A percentile compares a stretch with the other conserved stretches of the same genome.
Conservation (phyloP, 2,888 invertebrate species). For the Hyles lineata region DNA sequence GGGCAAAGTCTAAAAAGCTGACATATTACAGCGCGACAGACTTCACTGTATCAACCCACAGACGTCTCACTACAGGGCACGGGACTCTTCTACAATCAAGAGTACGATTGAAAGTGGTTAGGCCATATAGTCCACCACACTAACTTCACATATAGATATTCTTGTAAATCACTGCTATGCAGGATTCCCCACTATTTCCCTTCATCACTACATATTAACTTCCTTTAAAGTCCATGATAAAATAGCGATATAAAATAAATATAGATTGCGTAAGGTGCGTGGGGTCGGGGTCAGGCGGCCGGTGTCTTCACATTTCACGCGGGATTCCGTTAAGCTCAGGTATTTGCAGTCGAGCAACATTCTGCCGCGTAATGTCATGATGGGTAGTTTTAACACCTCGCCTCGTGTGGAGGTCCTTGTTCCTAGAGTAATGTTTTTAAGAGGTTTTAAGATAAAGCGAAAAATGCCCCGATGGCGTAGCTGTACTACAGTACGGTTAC, state of each 20-base stretch:
- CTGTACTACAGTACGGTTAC: too few relatives aligned
- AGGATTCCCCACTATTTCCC: too few relatives aligned
- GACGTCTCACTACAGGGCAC: too few relatives aligned
- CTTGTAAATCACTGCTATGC: too few relatives aligned
- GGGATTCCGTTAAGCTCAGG: constrained; percentile 1
- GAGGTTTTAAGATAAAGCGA: background rate
- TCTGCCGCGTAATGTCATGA: constrained; percentile 7
- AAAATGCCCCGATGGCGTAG: too few relatives aligned
- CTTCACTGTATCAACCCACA: too few relatives aligned
- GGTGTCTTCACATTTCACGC: constrained; percentile 15
- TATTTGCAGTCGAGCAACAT: constrained; percentile 16
- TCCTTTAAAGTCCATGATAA: constrained; percentile 6
- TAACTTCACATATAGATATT: too few relatives aligned
- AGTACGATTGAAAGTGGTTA: too few relatives aligned
- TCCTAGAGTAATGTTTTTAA: background rate
- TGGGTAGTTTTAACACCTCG: background rate
- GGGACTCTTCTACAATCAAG: too few relatives aligned
- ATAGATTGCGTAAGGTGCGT: constrained; percentile 15
- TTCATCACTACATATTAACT: background rate
- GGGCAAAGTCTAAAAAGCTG: too few relatives aligned
- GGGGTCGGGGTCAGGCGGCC: constrained; percentile 2
- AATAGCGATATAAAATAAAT: constrained; percentile 33
- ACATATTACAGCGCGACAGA: too few relatives aligned
- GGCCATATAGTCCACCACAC: too few relatives aligned
- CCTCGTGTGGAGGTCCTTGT: background rate